Evolutionary conservation across 1,140 invertebrate genomes (phyloP).

Genomic region (Scylla paramamosain): DNA sequence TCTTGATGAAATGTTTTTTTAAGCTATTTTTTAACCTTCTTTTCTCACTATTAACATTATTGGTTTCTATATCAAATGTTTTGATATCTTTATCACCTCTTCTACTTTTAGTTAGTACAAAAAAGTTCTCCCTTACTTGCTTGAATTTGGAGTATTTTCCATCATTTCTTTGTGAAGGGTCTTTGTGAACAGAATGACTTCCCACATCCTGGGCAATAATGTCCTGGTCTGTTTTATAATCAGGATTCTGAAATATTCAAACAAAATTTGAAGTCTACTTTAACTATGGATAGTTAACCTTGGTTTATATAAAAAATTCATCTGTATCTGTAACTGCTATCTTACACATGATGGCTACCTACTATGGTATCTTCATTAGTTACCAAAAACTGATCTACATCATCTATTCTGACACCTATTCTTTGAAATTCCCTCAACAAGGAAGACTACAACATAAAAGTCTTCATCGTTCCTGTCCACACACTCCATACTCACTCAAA

Average conservation of each 20-base stretch:
- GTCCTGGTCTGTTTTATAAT: neutral
- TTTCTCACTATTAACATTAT: neutral
- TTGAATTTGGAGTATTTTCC: neutral
- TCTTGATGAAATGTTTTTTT: neutral
- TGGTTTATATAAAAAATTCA: neutral
- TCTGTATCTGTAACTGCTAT: neutral
- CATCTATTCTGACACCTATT: neutral
- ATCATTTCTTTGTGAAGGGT: neutral
- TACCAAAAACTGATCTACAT: neutral
- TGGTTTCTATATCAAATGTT: neutral
- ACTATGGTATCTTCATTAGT: neutral
- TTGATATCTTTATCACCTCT: neutral
- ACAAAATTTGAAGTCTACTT: neutral
- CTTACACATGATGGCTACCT: neutral
- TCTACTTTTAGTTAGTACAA: neutral
- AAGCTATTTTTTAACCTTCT: neutral
- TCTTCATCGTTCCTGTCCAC: neutral
- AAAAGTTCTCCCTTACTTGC: neutral
- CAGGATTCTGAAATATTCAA: neutral
- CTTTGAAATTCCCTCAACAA: neutral
- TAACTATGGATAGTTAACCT: neutral
- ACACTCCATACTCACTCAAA: neutral
- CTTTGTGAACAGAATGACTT: neutral
- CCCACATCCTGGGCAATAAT: neutral
- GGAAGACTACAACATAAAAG: neutral